These are phyloP conservation scores for Brachyhypopomus occidentalis DNA, from an alignment of 2,113 vertebrate species.

Conservation along the genomic window DNA sequence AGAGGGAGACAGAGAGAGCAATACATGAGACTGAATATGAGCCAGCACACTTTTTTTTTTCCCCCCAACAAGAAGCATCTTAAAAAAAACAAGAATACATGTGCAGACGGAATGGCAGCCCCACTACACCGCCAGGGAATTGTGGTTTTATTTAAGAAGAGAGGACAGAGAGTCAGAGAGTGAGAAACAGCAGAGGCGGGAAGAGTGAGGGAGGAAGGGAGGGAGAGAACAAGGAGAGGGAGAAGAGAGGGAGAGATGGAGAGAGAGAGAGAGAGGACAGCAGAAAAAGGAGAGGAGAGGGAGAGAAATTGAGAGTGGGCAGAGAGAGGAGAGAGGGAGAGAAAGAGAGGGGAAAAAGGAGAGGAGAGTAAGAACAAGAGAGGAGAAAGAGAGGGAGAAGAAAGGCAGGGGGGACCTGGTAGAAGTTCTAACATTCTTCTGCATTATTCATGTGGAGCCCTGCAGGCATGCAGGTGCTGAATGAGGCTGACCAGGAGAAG, in stretches of 20 bases:
- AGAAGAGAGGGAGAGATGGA: constrained; percentile 24
- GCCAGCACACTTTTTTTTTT: constrained; percentile 29
- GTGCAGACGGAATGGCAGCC: constrained; percentile 47
- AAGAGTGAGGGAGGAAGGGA: background rate
- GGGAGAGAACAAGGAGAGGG: constrained; percentile 15
- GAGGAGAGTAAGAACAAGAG: too few relatives aligned
- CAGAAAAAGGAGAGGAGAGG: constrained; percentile 24
- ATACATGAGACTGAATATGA: background rate
- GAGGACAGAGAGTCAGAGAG: constrained; percentile 27
- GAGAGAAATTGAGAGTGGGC: constrained; percentile 6
- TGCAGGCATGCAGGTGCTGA: constrained; percentile 54
- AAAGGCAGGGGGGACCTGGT: constrained; percentile 38
- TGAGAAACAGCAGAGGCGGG: constrained; percentile 31
- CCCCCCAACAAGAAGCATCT: constrained; percentile 36
- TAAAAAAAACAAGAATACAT: constrained; percentile 29
- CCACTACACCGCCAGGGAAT: constrained; percentile 42
- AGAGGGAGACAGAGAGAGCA: constrained; percentile 11
- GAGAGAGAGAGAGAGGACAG: background rate
- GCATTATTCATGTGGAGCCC: constrained; percentile 59
- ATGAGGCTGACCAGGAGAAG: constrained; percentile 12
- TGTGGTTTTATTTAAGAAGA: constrained; percentile 44
- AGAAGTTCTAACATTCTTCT: constrained; percentile 49
- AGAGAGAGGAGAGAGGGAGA: constrained; percentile 32
- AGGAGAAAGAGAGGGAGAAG: constrained; percentile 15
- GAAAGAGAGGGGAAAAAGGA: too few relatives aligned